Conservation (phyloP, 1,140 invertebrate species). For the Ostrea denselamellosa region DNA sequence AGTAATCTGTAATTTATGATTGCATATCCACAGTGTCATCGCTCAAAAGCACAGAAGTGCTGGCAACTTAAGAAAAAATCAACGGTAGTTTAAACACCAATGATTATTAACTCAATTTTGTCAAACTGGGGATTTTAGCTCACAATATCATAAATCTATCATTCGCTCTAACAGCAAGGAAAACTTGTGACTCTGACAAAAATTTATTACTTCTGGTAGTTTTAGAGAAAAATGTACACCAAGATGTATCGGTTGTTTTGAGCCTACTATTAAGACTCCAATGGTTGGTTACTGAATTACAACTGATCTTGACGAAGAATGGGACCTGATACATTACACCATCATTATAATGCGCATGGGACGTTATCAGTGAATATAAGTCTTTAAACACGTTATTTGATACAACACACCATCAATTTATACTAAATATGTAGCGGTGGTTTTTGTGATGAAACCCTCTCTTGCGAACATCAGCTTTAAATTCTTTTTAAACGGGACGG, state of each 20-base stretch:
- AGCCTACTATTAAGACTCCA: not conserved
- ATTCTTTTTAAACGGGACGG: too few species aligned
- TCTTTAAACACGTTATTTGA: not conserved
- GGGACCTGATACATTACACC: not conserved
- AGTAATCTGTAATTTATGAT: conserved; percentile 31
- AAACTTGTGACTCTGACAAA: not conserved
- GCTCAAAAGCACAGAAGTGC: conserved; percentile 11
- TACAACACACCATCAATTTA: conserved; percentile 3
- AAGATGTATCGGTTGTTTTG: not conserved
- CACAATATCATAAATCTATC: conserved; percentile 16
- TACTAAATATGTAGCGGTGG: not conserved
- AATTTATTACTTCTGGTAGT: not conserved
- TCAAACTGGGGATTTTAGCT: not conserved
- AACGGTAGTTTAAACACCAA: not conserved
- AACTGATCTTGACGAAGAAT: not conserved
- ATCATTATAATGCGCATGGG: conserved; percentile 4
- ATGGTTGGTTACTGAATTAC: not conserved
- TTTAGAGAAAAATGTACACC: not conserved
- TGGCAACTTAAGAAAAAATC: conserved; percentile 30
- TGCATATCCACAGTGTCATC: conserved; percentile 22
- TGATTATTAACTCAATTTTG: not conserved
- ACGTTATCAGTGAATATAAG: not conserved
- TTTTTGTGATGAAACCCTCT: not conserved
- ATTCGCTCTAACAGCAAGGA: not conserved
- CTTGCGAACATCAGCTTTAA: not conserved